Conservation (phyloP, 2,888 invertebrate genomes). For the Melanchra persicariae region DNA sequence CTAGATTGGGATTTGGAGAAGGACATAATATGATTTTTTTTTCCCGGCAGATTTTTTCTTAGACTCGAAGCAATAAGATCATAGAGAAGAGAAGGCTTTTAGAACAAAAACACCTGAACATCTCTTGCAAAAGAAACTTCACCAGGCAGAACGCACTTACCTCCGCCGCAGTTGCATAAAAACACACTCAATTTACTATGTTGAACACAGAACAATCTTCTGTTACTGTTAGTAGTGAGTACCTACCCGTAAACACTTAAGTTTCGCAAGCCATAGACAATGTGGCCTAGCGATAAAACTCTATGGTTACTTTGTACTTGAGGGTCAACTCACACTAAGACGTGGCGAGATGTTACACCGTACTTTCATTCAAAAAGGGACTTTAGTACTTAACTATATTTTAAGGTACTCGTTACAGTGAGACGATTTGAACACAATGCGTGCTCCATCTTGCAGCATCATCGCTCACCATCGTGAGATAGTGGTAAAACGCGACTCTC, state of each 20-base stretch:
- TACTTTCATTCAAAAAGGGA: neutral
- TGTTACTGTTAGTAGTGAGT: slow-evolving; percentile 26
- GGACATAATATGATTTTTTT: neutral
- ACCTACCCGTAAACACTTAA: slow-evolving; percentile 55
- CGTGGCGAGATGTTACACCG: neutral
- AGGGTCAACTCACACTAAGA: neutral
- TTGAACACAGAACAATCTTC: slow-evolving; percentile 42
- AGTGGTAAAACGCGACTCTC: no score
- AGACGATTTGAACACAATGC: neutral
- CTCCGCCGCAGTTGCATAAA: slow-evolving; percentile 19
- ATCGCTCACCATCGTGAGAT: no score
- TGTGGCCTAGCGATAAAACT: slow-evolving; percentile 60
- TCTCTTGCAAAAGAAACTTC: neutral
- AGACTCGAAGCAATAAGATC: neutral
- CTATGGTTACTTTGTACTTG: slow-evolving; percentile 46
- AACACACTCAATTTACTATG: slow-evolving; percentile 34
- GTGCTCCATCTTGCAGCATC: no score
- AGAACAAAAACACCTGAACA: neutral
- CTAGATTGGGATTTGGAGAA: neutral
- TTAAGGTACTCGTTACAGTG: neutral
- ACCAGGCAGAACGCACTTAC: slow-evolving; percentile 12
- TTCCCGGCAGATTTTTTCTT: neutral
- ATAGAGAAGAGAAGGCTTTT: neutral
- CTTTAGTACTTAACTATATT: neutral
- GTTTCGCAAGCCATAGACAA: slow-evolving; percentile 65